phyloP scores from a whole-genome alignment of 2,888 invertebrate species.

The Dioctria rufipes region DNA sequence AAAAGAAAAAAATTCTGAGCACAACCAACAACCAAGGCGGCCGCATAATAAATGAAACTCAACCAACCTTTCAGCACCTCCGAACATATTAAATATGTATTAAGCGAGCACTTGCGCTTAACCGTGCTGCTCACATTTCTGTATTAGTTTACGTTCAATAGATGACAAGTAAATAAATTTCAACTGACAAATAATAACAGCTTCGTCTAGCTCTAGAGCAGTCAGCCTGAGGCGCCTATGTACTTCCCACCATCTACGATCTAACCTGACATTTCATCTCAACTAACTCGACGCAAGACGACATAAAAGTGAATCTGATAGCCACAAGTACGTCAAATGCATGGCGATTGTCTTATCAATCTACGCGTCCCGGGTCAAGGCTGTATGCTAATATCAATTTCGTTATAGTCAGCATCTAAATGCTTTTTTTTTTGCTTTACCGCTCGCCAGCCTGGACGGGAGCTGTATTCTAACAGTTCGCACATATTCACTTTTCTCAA shows the following conservation, averaged over 20 bases:
- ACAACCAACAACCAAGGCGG: no score
- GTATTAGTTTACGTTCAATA: neutral
- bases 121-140: no score
- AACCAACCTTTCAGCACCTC: neutral
- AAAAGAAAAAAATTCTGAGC: no score
- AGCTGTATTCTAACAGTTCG: no score
- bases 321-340: slow-evolving; percentile 13
- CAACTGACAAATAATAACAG: slow-evolving; percentile 34
- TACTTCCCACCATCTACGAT: slow-evolving; percentile 20
- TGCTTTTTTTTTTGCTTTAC: no score
- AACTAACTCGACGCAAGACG: neutral
- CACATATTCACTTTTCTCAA: no score
- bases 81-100: neutral
- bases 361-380: slow-evolving; percentile 27
- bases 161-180: slow-evolving; percentile 20
- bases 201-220: neutral
- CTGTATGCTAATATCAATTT: slow-evolving; percentile 7
- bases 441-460: no score
- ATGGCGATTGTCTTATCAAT: neutral
- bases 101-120: neutral
- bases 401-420: no score
- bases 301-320: slow-evolving; percentile 36
- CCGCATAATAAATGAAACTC: no score
- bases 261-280: neutral
- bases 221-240: neutral